A percentile compares a stretch with the other conserved stretches of the same genome.
Evolutionary conservation across 35 echinoderm and acorn worm species (phyloP).

Genomic region (Heliocidaris erythrogramma): DNA sequence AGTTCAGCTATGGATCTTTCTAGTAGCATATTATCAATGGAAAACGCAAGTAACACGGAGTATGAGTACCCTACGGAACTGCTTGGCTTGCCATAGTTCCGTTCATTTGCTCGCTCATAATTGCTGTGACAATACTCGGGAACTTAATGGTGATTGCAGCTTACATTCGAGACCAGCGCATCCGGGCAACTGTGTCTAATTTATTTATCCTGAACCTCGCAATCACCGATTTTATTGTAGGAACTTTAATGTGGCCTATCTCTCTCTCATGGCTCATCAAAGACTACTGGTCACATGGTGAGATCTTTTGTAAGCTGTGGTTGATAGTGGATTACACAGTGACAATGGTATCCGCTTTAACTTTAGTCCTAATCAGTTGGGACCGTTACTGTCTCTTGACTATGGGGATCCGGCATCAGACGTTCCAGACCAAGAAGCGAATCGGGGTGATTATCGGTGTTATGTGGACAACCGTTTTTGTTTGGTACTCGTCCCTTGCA

Average conservation of each 20-base stretch:
- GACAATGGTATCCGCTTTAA: neutral
- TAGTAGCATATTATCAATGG: no score
- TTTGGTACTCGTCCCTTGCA: neutral
- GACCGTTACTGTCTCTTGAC: conserved; percentile 55
- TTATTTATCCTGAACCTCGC: conserved; percentile 51
- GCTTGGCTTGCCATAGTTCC: neutral
- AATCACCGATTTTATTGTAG: conserved; percentile 49
- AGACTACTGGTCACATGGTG: conserved; percentile 44
- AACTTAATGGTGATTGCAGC: conserved; percentile 38
- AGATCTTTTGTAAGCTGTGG: conserved; percentile 29
- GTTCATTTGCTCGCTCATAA: neutral
- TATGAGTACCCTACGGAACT: neutral
- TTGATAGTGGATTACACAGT: conserved; percentile 33
- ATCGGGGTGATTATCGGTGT: neutral
- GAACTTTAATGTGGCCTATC: conserved; percentile 26
- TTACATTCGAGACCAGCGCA: conserved; percentile 7
- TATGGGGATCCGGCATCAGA: conserved; percentile 25
- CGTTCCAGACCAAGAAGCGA: conserved; percentile 25
- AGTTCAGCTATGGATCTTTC: no score
- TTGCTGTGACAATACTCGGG: conserved; percentile 30
- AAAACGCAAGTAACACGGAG: no score
- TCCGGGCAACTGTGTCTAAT: conserved; percentile 13
- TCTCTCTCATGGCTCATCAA: neutral
- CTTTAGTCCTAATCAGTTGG: neutral
- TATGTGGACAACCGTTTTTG: neutral